Evolutionary conservation across 2,888 invertebrate species (phyloP).

Genomic region (Caenorhabditis virilis): DNA sequence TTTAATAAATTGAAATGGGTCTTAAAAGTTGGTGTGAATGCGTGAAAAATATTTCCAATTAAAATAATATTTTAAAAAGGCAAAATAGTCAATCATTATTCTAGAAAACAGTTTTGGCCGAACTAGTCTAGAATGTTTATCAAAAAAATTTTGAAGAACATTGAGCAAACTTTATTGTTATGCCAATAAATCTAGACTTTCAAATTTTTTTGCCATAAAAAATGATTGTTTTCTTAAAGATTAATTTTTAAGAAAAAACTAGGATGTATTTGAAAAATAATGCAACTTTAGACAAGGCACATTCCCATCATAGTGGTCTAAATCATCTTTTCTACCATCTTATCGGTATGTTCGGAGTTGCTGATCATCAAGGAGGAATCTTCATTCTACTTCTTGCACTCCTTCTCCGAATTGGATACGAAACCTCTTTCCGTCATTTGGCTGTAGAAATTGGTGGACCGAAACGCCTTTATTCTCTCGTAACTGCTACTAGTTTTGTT

Average conservation of each 20-base stretch:
- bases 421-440: conserved; percentile 67
- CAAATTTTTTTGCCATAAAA: too few species aligned
- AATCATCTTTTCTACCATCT: conserved; percentile 72
- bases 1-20: conserved; percentile 6
- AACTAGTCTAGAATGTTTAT: too few species aligned
- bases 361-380: conserved; percentile 74
- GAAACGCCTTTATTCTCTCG: conserved; percentile 71
- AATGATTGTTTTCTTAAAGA: too few species aligned
- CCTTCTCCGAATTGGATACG: conserved; percentile 70
- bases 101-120: too few species aligned
- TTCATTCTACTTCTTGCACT: conserved; percentile 71
- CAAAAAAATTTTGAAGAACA: too few species aligned
- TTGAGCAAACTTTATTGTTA: too few species aligned
- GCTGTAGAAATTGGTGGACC: conserved; percentile 72
- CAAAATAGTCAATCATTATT: too few species aligned
- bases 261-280: not conserved
- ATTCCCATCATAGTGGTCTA: conserved; percentile 71
- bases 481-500: conserved; percentile 66
- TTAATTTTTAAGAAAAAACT: conserved; percentile 1
- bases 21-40: too few species aligned
- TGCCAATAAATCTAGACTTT: too few species aligned
- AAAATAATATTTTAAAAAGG: not conserved
- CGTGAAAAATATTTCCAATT: not conserved
- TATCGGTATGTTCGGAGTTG: conserved; percentile 71
- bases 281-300: conserved; percentile 67